Evolutionary conservation across 64 coral and sea anemone species (phyloP), one percentile per base, ranked within the genome.

Genomic region (Pocillopora verrucosa): DNA sequence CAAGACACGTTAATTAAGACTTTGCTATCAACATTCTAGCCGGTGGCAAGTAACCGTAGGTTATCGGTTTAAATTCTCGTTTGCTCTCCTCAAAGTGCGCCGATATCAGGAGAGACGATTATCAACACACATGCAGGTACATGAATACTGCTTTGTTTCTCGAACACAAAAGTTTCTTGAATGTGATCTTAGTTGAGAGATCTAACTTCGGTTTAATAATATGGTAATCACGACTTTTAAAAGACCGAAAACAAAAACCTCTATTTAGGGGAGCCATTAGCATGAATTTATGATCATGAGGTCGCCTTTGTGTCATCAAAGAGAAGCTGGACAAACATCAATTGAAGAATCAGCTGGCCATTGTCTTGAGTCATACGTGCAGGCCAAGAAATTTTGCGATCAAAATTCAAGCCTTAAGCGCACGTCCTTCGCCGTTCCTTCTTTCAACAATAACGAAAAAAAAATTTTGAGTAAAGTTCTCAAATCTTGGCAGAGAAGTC

Each of bases 231-330:
- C 65, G 20, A 69, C 19, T 69, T n/a, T 69, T 69, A 69, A 69
- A 69, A n/a, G 65, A 69, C 65, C 24, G 19, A 69, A 69, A 69
- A 69, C 65, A 69, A 69, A 24, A 69, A 69, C 65, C 19, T 69
- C 24, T 22, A 9, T n/a, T 69, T 9, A 24, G 65, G 12, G 22
- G 3, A n/a, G 17, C 65, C 65, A 69, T 84, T 70, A 72, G 36
- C 81, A 84, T 84, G 20, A 41, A 24, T 45, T 16, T 9, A 56
- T 56, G 19, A 84, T 69, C 38, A 84, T 64, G 61, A 84, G 64
- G 63, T 84, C 56, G 63, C 81, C 20, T 70, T 72, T 84, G 36
- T 72, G 62, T 72, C 16, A 83, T 22, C 35, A 41, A 9, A 11
- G 35, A 16, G 60, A 84, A 84, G 64, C 64, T 34, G 37, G 36